Base-by-base conservation (phyloP, 2,888 invertebrate genomes). In the Drosophila fulvimacula region DNA sequence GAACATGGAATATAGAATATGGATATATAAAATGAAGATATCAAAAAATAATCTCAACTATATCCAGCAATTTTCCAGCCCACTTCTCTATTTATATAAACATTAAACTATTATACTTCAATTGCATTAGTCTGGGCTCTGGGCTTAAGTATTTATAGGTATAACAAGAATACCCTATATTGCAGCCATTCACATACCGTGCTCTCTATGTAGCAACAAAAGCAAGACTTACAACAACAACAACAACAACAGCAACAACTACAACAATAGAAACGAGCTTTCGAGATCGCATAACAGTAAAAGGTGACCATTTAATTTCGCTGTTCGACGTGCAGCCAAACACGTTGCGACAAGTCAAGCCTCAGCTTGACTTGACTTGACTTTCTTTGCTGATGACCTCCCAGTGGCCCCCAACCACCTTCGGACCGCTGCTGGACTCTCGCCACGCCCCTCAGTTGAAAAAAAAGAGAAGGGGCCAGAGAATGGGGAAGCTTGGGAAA, bases 241-340 rank as follows among this genome's bases (percentile, higher is more conserved):
- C 42, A 61, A 49, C 41, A 63, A 49, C 32, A 48, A 51, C 46
- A 66, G 42, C 38, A 57, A 13, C 42, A 61, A 49, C 41, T 61
- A 49, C 32, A 48, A 19, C 42, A 19, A 17, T 17, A 1, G 48
- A 61, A 65, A 59, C 44, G 67, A 65, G 67, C 53, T 57, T 55
- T 65, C 19, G 38, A 57, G 39, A 68, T 73, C 62, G 65, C 68
- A 69, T 59, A 81, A 64, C 72, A 66, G 68, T 59, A 66, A 73
- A 76, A 76, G 80, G 83, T 71, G 78, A 66, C 71, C 76, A 89
- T 85, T 85, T 88, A 76, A 88, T 89, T 76, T 72, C 68, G 72
- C 69, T 79, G 77, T 76, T 79, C 82, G 65, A 63, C 64, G 72
- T 68, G 76, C 56, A 60, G 59, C 51, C 52, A 64, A 81, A 88